phyloP scores from a whole-genome alignment of 2,113 vertebrate species.

The Platycercus adscitus region DNA sequence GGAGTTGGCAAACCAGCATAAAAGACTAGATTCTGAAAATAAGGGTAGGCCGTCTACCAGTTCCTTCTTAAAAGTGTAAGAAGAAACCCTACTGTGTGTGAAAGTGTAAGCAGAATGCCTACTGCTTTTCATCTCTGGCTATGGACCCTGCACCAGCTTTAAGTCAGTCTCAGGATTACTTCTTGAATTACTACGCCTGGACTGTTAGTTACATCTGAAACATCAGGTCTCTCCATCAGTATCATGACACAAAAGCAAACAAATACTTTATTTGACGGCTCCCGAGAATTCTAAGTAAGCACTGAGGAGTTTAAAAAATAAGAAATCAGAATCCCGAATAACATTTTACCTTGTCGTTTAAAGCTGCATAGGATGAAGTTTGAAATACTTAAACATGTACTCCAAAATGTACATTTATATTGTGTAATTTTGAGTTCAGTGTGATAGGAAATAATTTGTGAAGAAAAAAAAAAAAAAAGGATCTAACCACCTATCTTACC shows the following conservation, averaged over 20 bases:
- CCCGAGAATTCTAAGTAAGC: neutral
- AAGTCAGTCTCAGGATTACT: neutral
- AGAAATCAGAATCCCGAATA: neutral
- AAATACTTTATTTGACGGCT: neutral
- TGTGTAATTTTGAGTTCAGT: neutral
- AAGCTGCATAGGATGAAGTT: neutral
- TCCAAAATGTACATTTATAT: neutral
- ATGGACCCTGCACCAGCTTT: neutral
- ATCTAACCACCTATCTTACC: slow-evolving; percentile 62
- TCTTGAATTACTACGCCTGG: neutral
- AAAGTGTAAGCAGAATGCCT: neutral
- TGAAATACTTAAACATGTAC: neutral
- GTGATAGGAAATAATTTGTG: neutral
- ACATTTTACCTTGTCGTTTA: neutral
- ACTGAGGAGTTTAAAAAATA: neutral
- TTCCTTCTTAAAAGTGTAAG: neutral
- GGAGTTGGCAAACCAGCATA: neutral
- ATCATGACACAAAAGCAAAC: neutral
- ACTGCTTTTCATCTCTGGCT: neutral
- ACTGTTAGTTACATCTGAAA: neutral
- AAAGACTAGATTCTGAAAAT: neutral
- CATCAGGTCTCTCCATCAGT: neutral
- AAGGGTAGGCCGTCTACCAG: neutral
- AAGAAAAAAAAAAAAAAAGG: neutral
- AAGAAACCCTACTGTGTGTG: neutral